Conservation (phyloP, 2,888 invertebrate species). For the Lymantria dispar region DNA sequence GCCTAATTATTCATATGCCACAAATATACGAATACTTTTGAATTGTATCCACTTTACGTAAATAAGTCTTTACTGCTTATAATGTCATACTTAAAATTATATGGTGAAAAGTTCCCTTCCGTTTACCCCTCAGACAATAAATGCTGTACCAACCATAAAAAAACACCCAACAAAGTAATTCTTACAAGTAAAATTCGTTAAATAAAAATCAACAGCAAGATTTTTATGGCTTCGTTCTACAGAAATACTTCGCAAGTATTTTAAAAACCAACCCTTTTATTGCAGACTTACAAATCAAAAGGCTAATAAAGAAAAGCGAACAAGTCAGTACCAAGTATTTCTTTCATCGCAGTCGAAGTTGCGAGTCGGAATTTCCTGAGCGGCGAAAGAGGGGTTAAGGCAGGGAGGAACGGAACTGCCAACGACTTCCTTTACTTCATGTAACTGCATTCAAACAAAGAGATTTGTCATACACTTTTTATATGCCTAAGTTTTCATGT, state of each 20-base stretch:
- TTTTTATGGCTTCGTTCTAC: slow-evolving; percentile 4
- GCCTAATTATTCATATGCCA: too few species aligned
- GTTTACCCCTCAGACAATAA: too few species aligned
- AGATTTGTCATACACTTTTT: slow-evolving; percentile 25
- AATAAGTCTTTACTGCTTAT: too few species aligned
- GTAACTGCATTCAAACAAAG: slow-evolving; percentile 43
- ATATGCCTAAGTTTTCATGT: background rate
- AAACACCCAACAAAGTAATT: too few species aligned
- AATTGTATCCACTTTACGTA: too few species aligned
- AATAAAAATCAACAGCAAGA: background rate
- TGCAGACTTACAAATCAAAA: slow-evolving; percentile 48
- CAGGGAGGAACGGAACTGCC: slow-evolving; percentile 55
- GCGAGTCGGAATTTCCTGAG: slow-evolving; percentile 56
- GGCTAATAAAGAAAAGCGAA: slow-evolving; percentile 56
- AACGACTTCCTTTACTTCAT: slow-evolving; percentile 61
- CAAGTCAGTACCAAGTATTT: slow-evolving; percentile 59
- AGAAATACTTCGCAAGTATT: slow-evolving; percentile 18
- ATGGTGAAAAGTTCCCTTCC: too few species aligned
- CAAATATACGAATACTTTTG: too few species aligned
- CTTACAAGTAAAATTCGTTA: too few species aligned
- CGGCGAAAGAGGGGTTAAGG: slow-evolving; percentile 14
- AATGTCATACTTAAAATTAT: too few species aligned
- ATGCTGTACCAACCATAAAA: too few species aligned
- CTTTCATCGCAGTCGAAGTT: slow-evolving; percentile 61
- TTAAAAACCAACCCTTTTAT: slow-evolving; percentile 37